phyloP scores from a whole-genome alignment of 2,888 invertebrate genomes.

The Sphecodes monilicornis region DNA sequence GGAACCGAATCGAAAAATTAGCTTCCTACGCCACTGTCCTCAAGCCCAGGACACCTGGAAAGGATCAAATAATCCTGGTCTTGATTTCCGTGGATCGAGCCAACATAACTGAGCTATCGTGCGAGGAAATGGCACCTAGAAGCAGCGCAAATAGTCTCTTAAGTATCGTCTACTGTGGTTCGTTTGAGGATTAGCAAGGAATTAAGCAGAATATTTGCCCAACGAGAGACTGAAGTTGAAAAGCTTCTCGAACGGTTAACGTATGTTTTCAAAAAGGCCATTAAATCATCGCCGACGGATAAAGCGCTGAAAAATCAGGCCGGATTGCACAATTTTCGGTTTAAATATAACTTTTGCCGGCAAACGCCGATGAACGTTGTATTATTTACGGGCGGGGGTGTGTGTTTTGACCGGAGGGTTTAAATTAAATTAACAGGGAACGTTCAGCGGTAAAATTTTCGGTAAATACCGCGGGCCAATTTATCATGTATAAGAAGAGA shows the following conservation, averaged over 20 bases:
- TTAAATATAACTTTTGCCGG: neutral
- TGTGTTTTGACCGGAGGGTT: neutral
- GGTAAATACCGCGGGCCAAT: constrained; percentile 12
- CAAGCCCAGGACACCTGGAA: too few species aligned
- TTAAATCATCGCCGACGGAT: neutral
- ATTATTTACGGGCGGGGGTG: neutral
- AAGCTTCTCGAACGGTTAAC: neutral
- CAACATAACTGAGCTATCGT: too few species aligned
- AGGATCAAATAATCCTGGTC: too few species aligned
- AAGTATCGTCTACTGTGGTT: too few species aligned
- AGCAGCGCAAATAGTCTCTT: too few species aligned
- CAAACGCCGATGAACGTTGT: neutral
- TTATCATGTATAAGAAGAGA: constrained; percentile 7
- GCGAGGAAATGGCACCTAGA: too few species aligned
- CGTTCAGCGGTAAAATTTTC: constrained; percentile 12
- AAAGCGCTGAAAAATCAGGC: neutral
- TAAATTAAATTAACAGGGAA: constrained; percentile 7
- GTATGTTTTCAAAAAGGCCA: neutral
- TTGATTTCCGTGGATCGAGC: too few species aligned
- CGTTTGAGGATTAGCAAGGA: too few species aligned
- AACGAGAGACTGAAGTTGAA: too few species aligned
- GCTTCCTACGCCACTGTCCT: too few species aligned
- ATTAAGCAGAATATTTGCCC: too few species aligned
- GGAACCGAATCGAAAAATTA: constrained; percentile 34
- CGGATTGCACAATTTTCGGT: neutral